Evolutionary conservation across 2,797 vertebrate genomes (phyloP), one percentile per base, ranked within the genome.

Genomic region (Trematomus bernacchii): DNA sequence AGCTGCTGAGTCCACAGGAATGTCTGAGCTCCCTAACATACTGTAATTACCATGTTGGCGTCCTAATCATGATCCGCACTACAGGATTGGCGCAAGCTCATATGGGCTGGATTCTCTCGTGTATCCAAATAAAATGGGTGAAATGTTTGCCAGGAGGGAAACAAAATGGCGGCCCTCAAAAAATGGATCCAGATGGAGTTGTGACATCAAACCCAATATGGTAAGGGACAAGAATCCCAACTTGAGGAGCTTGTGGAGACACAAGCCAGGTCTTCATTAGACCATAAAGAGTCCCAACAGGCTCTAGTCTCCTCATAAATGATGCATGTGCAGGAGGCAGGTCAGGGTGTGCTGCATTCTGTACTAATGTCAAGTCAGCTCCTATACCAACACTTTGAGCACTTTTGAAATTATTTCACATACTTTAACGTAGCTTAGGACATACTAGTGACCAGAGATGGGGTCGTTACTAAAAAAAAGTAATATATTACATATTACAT

Each of bases 181-280:
- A 73, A 84, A 89, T 78, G 85, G 71, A 85, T 87, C 87, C 85
- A 88, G 86, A 89, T 81, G 86, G 86, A 85, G 76, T 81, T 76
- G 87, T 86, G 90, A 91, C 91, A 88, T 91, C 92, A 88, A 90
- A 73, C 51, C 70, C 87, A 85, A 82, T 86, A 88, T 81, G 89
- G 84, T 78, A 60, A 85, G 84, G 85, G 83, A 91, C 85, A 75
- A 62, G 63, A 81, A 66, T 76, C 66, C 69, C 74, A 65, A 87
- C 76, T 82, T 82, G 76, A 89, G 85, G 85, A 74, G 72, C 63
- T 89, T 73, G 80, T 33, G 46, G 69, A 79, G 81, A 87, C 1
- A 14, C 57, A 3, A 59, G 87, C 83, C 87, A 85, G 84, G 79
- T 85, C 83, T 82, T 73, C 71, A 71, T 86, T 82, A 79, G 76